A percentile compares a stretch with the other conserved stretches of the same genome.
phyloP scores from a whole-genome alignment of 2,797 vertebrate genomes.

The Muraenolepis orangiensis region DNA sequence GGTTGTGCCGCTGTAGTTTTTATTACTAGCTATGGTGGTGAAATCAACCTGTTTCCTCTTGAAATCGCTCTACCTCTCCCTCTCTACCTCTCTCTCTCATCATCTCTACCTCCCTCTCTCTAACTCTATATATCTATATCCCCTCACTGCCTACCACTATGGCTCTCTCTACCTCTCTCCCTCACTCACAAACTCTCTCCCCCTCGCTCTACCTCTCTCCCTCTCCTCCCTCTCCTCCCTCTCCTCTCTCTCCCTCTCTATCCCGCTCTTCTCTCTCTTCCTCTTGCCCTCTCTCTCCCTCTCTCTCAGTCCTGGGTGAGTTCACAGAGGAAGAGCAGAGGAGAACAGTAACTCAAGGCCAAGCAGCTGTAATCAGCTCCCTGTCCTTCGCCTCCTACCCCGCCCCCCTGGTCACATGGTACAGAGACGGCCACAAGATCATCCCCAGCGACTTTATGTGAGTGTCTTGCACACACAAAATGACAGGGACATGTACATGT shows the following conservation, averaged over 20 bases:
- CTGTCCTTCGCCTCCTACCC: conserved; percentile 79
- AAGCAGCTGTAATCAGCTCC: conserved; percentile 79
- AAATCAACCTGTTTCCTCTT: neutral
- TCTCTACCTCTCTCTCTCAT: conserved; percentile 11
- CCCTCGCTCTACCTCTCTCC: neutral
- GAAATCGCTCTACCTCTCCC: neutral
- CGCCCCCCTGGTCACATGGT: conserved; percentile 88
- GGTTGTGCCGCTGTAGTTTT: neutral
- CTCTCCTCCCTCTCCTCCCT: neutral
- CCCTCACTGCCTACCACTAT: neutral
- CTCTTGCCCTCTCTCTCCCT: neutral
- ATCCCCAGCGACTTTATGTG: conserved; percentile 89
- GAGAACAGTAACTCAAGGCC: conserved; percentile 76
- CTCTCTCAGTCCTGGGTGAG: conserved; percentile 80
- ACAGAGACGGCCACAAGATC: conserved; percentile 92
- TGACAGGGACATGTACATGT: neutral
- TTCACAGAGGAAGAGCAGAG: conserved; percentile 79
- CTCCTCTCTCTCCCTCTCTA: neutral
- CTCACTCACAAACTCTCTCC: neutral
- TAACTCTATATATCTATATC: neutral
- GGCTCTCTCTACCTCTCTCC: neutral
- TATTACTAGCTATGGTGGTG: neutral
- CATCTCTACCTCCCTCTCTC: conserved; percentile 2
- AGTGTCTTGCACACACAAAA: conserved; percentile 48
- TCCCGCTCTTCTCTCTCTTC: conserved; percentile 19